phyloP scores from a whole-genome alignment of 37 sponge, comb jelly and placozoan species.

The Ianthella basta region DNA sequence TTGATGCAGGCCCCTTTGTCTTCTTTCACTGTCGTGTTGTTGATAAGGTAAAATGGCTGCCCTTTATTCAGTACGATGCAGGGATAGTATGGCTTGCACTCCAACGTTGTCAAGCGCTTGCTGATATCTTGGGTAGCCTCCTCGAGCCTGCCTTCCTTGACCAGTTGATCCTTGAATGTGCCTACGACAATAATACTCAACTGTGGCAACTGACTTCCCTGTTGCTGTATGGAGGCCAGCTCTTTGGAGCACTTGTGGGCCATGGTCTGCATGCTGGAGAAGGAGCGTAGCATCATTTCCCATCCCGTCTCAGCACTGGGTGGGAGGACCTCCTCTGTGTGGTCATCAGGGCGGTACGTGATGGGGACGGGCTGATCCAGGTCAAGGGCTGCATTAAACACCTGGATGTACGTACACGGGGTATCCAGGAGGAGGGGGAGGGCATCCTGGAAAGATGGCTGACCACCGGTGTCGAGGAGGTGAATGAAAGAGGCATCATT shows the following conservation, averaged over 20 bases:
- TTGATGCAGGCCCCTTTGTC: neutral
- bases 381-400: constrained; percentile 9
- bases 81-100: neutral
- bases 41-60: neutral
- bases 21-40: neutral
- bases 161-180: constrained; percentile 10
- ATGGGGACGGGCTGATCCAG: constrained; percentile 19
- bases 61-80: neutral
- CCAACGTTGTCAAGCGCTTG: neutral
- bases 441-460: constrained; percentile 16
- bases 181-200: neutral
- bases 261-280: constrained; percentile 16
- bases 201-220: neutral
- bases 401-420: constrained; percentile 9
- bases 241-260: constrained; percentile 1
- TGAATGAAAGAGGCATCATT: constrained; percentile 21
- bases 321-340: constrained; percentile 9
- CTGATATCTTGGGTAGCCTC: neutral
- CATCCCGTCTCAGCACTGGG: neutral
- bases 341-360: neutral
- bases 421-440: constrained; percentile 7
- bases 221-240: neutral
- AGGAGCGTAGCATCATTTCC: neutral
- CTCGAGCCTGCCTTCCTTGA: neutral
- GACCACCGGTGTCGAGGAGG: constrained; percentile 14